Base-by-base conservation (phyloP, 2,888 invertebrate genomes). In the Drosophila mayaguana region DNA sequence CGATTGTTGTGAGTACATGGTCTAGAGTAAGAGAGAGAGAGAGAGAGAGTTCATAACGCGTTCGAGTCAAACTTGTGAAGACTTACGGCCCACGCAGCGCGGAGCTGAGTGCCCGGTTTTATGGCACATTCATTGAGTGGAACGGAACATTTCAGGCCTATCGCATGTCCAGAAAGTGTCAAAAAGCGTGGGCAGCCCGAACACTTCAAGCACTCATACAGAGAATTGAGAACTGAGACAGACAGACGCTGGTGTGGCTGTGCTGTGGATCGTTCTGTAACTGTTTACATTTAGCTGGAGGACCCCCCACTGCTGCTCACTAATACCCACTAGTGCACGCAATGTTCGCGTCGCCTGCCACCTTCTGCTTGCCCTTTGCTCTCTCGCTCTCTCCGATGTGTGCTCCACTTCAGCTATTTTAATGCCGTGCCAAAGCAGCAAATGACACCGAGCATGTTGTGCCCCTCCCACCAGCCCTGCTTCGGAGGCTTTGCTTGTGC, bases 321-420 rank as follows among this genome's bases (percentile, higher is more conserved):
- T 32, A 45, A 16, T 50, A 57, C 57, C 54, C 64, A 43, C 36
- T 16, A 40, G 22, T 16, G 34, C 53, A 59, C 65, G 62, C 54
- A 64, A 28, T 45, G 16, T 20, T 20, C 5, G 36, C 32, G 9
- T 36, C 53, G 36, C 8, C 14, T 11, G 16, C 36, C 12, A 7
- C 54, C 22, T 34, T 9, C 53, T 54, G 36, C 53, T 51, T 70
- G 66, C 60, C 45, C 34, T 28, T 36, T 38, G 9, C n/a, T 25
- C 40, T 0, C 28, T 8, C 28, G 8, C 32, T n/a, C 38, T n/a
- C n/a, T 40, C 6, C 42, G 18, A 38, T 50, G 50, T 42, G 42
- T 43, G 65, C 69, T 56, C 71, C 77, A 74, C 80, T 86, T 81
- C 75, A 83, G 78, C 83, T 75, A 74, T 83, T 86, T 86, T 72